Conservation (phyloP, 2,113 vertebrate genomes). For the Globicephala melas region DNA sequence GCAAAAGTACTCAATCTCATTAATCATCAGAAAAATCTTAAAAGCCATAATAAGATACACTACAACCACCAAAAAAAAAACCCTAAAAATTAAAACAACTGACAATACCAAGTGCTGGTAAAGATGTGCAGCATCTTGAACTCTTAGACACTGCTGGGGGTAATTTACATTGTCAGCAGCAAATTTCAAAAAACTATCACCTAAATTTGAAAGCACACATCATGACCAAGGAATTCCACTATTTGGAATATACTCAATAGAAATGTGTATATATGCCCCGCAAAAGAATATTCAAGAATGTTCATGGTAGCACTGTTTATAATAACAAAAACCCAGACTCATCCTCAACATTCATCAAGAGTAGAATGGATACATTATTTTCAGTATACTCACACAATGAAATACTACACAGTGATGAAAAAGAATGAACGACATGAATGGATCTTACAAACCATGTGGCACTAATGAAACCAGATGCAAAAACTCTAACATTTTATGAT, state of each 20-base stretch:
- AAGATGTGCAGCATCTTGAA: neutral
- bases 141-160: neutral
- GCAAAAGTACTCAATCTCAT: neutral
- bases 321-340: too few species aligned
- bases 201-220: neutral
- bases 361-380: too few species aligned
- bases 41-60: too few species aligned
- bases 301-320: too few species aligned
- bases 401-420: neutral
- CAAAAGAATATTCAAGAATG: too few species aligned
- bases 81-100: too few species aligned
- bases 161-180: neutral
- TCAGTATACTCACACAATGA: neutral
- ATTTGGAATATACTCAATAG: too few species aligned
- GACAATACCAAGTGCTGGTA: neutral
- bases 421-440: neutral
- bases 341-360: too few species aligned
- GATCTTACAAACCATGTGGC: neutral
- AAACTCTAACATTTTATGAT: neutral
- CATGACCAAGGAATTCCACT: neutral
- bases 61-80: too few species aligned
- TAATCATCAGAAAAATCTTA: too few species aligned
- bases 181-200: neutral
- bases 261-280: too few species aligned
- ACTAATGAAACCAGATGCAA: neutral